A percentile compares a stretch with the other conserved stretches of the same genome.
phyloP scores from a whole-genome alignment of 2,888 invertebrate species.

The Drosophila meridionalis region DNA sequence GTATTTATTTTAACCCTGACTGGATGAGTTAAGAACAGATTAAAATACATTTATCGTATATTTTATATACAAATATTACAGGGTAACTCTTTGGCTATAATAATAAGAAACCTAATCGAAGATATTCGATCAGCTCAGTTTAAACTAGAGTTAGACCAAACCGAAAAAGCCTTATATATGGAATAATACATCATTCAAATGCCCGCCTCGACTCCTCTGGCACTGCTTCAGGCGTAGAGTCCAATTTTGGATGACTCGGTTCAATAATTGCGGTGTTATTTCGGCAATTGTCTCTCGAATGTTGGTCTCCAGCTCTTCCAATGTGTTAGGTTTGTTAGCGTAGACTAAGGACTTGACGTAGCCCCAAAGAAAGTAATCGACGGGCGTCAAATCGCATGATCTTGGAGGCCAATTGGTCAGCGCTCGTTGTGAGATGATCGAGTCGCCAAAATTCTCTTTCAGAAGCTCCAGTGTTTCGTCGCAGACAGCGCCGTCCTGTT shows the following conservation, averaged over 20 bases:
- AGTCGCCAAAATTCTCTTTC: not conserved
- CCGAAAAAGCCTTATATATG: not conserved
- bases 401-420: not conserved
- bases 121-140: not conserved
- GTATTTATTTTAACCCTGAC: no score
- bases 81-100: no score
- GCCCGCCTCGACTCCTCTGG: not conserved
- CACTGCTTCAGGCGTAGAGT: not conserved
- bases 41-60: no score
- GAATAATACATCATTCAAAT: not conserved
- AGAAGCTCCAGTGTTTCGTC: not conserved
- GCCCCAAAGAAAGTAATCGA: not conserved
- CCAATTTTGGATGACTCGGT: not conserved
- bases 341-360: not conserved
- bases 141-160: not conserved
- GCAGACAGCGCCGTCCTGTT: not conserved
- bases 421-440: not conserved
- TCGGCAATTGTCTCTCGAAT: not conserved
- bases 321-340: not conserved
- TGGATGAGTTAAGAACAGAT: no score
- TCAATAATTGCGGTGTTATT: not conserved
- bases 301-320: not conserved
- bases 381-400: not conserved
- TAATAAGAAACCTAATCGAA: no score
- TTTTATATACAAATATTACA: no score